Percentiles rank a stretch among this genome's conserved stretches.
Conservation (phyloP, 1,140 invertebrate species). For the Vanessa tameamea region DNA sequence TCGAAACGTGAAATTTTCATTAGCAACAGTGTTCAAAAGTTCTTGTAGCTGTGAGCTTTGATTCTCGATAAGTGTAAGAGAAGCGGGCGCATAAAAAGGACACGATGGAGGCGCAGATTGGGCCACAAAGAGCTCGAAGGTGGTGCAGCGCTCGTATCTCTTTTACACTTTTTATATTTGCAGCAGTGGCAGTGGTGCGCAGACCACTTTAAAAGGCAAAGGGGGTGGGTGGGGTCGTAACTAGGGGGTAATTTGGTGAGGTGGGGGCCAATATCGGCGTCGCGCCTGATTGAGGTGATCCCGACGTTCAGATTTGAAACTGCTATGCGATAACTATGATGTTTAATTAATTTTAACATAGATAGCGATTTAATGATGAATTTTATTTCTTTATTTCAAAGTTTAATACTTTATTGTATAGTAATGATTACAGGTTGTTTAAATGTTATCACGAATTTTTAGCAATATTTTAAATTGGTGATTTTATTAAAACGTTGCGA, state of each 20-base stretch:
- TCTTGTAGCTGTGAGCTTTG: constrained; percentile 69
- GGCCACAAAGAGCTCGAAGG: constrained; percentile 79
- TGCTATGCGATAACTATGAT: constrained; percentile 33
- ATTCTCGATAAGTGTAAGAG: constrained; percentile 78
- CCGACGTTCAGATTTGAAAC: constrained; percentile 70
- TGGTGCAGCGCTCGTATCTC: constrained; percentile 67
- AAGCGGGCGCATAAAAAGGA: constrained; percentile 74
- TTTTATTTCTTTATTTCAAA: too few species aligned
- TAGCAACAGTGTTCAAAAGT: constrained; percentile 73
- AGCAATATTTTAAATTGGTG: background rate
- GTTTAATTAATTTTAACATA: constrained; percentile 33
- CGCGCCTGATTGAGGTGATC: constrained; percentile 78
- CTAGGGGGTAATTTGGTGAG: constrained; percentile 78
- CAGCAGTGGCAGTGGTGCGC: constrained; percentile 74
- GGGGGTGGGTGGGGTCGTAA: constrained; percentile 72
- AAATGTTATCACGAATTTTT: too few species aligned
- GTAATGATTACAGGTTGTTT: too few species aligned
- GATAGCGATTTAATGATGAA: too few species aligned
- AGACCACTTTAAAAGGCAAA: constrained; percentile 80
- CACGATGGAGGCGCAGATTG: constrained; percentile 76
- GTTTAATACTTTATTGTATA: too few species aligned
- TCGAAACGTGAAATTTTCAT: constrained; percentile 78
- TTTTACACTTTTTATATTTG: constrained; percentile 79
- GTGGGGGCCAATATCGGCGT: constrained; percentile 76
- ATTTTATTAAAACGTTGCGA: background rate